phyloP scores from a whole-genome alignment of 2,797 vertebrate species.

The Gymnothorax javanicus region DNA sequence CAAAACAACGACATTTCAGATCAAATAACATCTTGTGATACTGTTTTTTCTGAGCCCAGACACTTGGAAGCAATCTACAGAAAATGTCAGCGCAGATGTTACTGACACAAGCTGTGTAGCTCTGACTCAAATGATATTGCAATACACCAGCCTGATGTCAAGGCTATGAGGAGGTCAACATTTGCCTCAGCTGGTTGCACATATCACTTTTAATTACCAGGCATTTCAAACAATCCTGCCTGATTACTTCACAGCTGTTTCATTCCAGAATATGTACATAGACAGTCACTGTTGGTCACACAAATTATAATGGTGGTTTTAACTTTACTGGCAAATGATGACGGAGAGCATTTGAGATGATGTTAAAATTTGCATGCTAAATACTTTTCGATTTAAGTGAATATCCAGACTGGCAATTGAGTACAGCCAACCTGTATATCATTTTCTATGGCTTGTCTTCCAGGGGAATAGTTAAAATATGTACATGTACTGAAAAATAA shows the following conservation, averaged over 20 bases:
- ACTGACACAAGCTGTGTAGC: conserved; percentile 34
- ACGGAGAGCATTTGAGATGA: neutral
- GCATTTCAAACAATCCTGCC: conserved; percentile 41
- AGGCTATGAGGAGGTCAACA: conserved; percentile 54
- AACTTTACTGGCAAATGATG: neutral
- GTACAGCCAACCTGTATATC: neutral
- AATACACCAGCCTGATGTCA: conserved; percentile 42
- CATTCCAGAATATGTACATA: conserved; percentile 27
- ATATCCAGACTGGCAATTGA: neutral
- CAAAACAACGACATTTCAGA: conserved; percentile 17
- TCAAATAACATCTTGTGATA: conserved; percentile 21
- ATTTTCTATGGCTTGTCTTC: neutral
- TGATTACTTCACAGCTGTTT: conserved; percentile 54
- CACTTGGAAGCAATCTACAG: neutral
- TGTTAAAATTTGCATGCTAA: neutral
- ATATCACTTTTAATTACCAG: conserved; percentile 52
- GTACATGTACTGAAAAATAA: no score
- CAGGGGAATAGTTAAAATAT: neutral
- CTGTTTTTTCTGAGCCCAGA: neutral
- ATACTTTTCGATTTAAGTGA: conserved; percentile 7
- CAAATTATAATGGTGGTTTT: neutral
- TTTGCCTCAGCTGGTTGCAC: conserved; percentile 51
- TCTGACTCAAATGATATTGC: conserved; percentile 41
- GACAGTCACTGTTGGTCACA: conserved; percentile 36
- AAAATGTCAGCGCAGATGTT: conserved; percentile 13